These are phyloP conservation scores for Geopemphigus sp. DNA, from an alignment of 1,140 invertebrate species.

Conservation along the genomic window DNA sequence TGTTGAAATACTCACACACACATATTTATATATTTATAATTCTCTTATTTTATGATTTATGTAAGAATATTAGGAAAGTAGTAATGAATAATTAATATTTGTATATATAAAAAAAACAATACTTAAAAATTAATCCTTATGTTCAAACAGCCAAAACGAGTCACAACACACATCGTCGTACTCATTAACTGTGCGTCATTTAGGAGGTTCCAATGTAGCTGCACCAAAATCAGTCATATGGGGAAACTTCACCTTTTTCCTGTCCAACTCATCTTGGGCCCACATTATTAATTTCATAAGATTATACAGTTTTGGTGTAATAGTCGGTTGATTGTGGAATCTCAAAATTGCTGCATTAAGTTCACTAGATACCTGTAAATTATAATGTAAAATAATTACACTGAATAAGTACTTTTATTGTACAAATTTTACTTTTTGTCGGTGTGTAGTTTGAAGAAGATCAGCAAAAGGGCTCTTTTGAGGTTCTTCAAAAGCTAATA, in stretches of 20 bases:
- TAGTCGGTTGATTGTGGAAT: slow-evolving; percentile 84
- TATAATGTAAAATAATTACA: not conserved
- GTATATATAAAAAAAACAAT: not conserved
- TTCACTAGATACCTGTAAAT: slow-evolving; percentile 87
- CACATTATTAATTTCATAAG: slow-evolving; percentile 89
- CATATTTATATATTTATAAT: too few species aligned
- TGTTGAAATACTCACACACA: not conserved
- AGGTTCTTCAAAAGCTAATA: slow-evolving; percentile 96
- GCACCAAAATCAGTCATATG: slow-evolving; percentile 86
- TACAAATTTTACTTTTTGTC: slow-evolving; percentile 74
- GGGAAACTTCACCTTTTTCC: slow-evolving; percentile 88
- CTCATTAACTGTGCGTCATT: slow-evolving; percentile 57
- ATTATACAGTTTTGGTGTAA: slow-evolving; percentile 85
- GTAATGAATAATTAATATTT: slow-evolving; percentile 12
- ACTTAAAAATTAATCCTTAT: slow-evolving; percentile 38
- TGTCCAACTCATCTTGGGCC: slow-evolving; percentile 93
- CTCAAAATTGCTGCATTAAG: slow-evolving; percentile 93
- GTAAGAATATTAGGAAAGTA: slow-evolving; percentile 30
- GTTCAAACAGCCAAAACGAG: slow-evolving; percentile 45
- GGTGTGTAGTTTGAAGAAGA: slow-evolving; percentile 84
- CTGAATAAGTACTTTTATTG: not conserved
- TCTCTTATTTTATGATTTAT: not conserved
- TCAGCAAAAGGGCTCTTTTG: slow-evolving; percentile 92
- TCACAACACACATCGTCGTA: slow-evolving; percentile 45
- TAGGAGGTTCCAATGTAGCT: slow-evolving; percentile 74